Evolutionary conservation across 2,113 vertebrate species (phyloP).

Genomic region (Petroica traversi): DNA sequence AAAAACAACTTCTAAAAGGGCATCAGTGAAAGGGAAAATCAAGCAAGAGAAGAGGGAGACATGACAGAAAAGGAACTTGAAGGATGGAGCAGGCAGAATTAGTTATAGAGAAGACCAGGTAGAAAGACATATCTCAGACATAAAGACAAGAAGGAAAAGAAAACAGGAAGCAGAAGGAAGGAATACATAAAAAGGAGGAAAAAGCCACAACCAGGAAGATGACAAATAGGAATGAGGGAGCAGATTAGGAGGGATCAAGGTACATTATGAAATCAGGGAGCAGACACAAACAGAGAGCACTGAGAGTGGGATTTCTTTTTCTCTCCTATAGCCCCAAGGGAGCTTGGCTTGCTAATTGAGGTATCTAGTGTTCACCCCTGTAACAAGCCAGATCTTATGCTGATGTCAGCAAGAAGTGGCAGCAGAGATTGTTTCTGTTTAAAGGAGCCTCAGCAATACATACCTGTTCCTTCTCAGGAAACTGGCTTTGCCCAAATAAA

Average conservation of each 20-base stretch:
- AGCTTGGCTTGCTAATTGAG: background rate
- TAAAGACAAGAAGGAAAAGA: background rate
- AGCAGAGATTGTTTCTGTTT: background rate
- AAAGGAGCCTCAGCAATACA: background rate
- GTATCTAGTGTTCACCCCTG: background rate
- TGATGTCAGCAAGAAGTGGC: slow-evolving; percentile 25
- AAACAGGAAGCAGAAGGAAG: background rate
- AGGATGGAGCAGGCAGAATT: background rate
- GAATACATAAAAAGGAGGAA: background rate
- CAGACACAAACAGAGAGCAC: background rate
- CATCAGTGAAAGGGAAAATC: background rate
- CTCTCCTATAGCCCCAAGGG: background rate
- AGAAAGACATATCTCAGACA: background rate
- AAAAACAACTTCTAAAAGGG: background rate
- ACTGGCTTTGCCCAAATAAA: background rate
- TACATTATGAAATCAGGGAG: background rate
- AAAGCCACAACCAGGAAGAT: background rate
- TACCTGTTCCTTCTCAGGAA: background rate
- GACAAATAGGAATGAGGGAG: background rate
- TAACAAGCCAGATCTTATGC: background rate
- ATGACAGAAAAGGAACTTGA: background rate
- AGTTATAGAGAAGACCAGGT: background rate
- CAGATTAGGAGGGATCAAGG: background rate
- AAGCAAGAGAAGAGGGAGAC: background rate
- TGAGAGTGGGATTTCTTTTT: background rate